Evolutionary conservation across 2,888 invertebrate species (phyloP), one percentile per base, ranked within the genome.

Genomic region (Lordiphosa fenestrarum): DNA sequence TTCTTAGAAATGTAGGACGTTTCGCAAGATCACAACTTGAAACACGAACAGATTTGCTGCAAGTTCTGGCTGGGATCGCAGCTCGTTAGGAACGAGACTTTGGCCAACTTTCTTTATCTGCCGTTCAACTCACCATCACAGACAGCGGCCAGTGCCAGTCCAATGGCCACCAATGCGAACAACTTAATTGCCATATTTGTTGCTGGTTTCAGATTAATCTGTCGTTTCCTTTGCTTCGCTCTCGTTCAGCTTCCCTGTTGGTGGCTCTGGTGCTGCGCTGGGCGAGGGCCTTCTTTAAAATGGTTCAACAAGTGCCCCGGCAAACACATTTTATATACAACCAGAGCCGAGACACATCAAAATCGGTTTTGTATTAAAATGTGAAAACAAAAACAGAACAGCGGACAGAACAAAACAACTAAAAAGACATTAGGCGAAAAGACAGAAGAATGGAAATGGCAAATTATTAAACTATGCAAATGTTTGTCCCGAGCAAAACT

Each of bases 261-360:
- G 3, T 2, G 7, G 30, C 30, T 30, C 7, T 30, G 9, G 60
- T 66, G 63, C 74, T 19, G 19, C 83, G 65, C 76, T 69, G 74
- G 59, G 53, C 66, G 72, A 76, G 81, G 55, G 66, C 65, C 66
- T 71, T 60, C 15, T 76, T 70, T 66, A 61, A 70, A 85, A 86
- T 85, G 84, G 64, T 66, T 66, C 54, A 55, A 48, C 66, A 65
- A 48, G 58, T 62, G 68, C 53, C 60, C 53, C 53, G 10, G 65
- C 80, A 68, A 68, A 78, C 61, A 78, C 86, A 78, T 84, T 85
- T 85, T 84, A 84, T 84, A 85, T 84, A 85, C 62, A 39, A 42
- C 35, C 30, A 10, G 6, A 15, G 39, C 38, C 38, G 41, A 54
- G 53, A 52, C 56, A 53, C 46, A 56, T 59, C 50, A 66, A 72